phyloP scores from a whole-genome alignment of 2,113 vertebrate species.

The Paradoxurus hermaphroditus region DNA sequence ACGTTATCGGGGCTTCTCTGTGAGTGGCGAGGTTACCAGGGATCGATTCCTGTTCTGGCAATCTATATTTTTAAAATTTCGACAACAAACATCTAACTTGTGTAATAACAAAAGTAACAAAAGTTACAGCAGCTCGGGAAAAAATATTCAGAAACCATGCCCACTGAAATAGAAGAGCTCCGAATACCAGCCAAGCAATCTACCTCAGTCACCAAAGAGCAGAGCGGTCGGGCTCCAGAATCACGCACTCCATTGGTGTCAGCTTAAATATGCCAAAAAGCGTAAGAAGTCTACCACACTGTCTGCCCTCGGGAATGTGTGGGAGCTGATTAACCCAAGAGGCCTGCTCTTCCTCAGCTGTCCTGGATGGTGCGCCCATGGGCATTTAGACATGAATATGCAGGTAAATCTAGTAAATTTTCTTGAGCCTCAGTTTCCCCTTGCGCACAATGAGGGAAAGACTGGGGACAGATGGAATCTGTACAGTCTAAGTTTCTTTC shows the following conservation, averaged over 20 bases:
- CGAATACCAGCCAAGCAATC: background rate
- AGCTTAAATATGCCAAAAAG: background rate
- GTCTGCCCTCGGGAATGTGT: background rate
- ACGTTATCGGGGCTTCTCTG: background rate
- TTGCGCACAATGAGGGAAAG: background rate
- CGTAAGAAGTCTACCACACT: background rate
- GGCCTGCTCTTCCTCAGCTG: background rate
- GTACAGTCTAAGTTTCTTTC: background rate
- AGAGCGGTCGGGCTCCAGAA: background rate
- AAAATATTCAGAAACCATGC: background rate
- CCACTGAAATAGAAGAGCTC: background rate
- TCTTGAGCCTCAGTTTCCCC: background rate
- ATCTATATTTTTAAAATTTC: background rate
- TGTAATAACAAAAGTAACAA: background rate
- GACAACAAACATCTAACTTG: background rate
- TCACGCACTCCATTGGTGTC: background rate
- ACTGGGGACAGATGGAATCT: background rate
- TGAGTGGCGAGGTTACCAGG: background rate
- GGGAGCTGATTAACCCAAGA: background rate
- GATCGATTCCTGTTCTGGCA: background rate
- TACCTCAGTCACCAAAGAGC: background rate
- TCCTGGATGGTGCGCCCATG: background rate
- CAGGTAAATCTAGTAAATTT: background rate
- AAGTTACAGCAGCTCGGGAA: background rate
- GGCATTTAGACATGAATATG: background rate